These are phyloP conservation scores for Subacronicta megacephala DNA, from an alignment of 2,888 invertebrate species.

Conservation along the genomic window DNA sequence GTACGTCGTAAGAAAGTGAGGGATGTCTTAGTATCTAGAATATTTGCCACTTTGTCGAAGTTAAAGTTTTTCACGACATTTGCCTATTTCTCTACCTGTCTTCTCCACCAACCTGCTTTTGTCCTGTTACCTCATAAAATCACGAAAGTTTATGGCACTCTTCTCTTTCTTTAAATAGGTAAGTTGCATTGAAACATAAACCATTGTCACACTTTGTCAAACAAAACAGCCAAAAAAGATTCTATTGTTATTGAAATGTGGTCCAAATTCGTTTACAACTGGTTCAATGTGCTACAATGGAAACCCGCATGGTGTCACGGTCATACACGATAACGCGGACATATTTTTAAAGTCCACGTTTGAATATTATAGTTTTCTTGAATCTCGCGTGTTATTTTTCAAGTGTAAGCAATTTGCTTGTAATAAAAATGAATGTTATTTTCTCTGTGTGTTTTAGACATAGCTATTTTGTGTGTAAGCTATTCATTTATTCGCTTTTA, in stretches of 20 bases:
- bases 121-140: too few relatives aligned
- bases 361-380: conserved; percentile 61
- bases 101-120: too few relatives aligned
- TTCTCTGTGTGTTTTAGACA: conserved; percentile 15
- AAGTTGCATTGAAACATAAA: neutral
- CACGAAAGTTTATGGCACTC: too few relatives aligned
- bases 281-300: conserved; percentile 62
- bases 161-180: too few relatives aligned
- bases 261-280: conserved; percentile 29
- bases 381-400: conserved; percentile 43
- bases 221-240: conserved; percentile 12
- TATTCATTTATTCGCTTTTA: neutral
- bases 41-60: too few relatives aligned
- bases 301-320: conserved; percentile 76
- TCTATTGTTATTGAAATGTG: conserved; percentile 36
- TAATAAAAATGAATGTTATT: conserved; percentile 25
- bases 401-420: conserved; percentile 37
- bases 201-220: conserved; percentile 9
- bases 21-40: too few relatives aligned
- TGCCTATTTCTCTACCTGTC: too few relatives aligned
- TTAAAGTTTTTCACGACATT: too few relatives aligned
- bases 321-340: conserved; percentile 72
- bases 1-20: too few relatives aligned
- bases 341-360: conserved; percentile 63
- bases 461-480: conserved; percentile 5